These are phyloP conservation scores for Drosophila yakuba DNA, from an alignment of 1,140 invertebrate species.

Conservation along the genomic window DNA sequence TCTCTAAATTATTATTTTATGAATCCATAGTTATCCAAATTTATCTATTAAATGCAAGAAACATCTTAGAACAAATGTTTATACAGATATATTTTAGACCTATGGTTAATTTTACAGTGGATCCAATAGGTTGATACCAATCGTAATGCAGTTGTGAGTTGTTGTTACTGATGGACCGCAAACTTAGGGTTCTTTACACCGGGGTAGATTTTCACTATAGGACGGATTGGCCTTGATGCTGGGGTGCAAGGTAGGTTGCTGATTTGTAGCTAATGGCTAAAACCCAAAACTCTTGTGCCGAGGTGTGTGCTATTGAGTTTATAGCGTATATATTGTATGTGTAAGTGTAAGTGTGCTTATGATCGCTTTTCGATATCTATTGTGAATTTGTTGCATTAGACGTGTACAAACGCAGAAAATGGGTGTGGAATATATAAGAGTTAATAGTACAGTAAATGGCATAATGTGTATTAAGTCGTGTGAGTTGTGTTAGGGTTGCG, in stretches of 20 bases:
- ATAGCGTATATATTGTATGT: conserved; percentile 8
- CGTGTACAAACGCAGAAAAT: conserved; percentile 71
- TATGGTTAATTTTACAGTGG: conserved; percentile 13
- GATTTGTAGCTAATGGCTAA: conserved; percentile 31
- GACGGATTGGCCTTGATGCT: conserved; percentile 71
- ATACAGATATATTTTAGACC: no score
- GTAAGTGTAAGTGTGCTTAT: conserved; percentile 14
- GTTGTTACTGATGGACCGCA: conserved; percentile 15
- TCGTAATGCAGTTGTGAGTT: not conserved
- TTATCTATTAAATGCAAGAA: not conserved
- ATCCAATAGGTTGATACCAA: conserved; percentile 3
- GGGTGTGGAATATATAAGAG: conserved; percentile 75
- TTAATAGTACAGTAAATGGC: conserved; percentile 49
- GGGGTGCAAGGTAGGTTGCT: conserved; percentile 74
- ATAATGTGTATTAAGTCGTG: conserved; percentile 42
- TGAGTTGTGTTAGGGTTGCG: conserved; percentile 56
- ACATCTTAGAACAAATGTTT: not conserved
- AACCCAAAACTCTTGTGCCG: conserved; percentile 23
- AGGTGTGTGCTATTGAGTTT: conserved; percentile 16
- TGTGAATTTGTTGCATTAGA: conserved; percentile 42
- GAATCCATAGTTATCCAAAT: conserved; percentile 17
- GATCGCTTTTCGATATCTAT: conserved; percentile 24
- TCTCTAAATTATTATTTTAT: not conserved
- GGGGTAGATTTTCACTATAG: conserved; percentile 4
- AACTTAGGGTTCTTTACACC: conserved; percentile 18